Conservation (phyloP, 1,140 invertebrate genomes). For the Papilio dardanus region DNA sequence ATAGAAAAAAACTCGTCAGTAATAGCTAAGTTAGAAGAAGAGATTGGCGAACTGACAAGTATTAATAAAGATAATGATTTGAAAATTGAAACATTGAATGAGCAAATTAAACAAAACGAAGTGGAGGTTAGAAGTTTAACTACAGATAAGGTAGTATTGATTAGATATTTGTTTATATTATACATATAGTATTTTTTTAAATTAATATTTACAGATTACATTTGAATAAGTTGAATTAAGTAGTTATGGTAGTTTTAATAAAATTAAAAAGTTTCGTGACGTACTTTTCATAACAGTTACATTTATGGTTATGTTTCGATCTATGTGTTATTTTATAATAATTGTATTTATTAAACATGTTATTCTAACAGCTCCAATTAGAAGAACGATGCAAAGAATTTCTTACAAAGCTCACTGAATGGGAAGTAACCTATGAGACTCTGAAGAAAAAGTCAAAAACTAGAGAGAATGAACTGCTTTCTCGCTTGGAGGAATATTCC, state of each 20-base stretch:
- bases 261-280: no score
- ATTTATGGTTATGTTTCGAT: no score
- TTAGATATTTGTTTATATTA: no score
- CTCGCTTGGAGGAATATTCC: conserved; percentile 60
- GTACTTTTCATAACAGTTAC: no score
- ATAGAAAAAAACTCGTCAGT: conserved; percentile 57
- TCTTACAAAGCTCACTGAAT: conserved; percentile 33
- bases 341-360: not conserved
- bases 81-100: conserved; percentile 60
- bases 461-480: conserved; percentile 70
- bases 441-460: conserved; percentile 65
- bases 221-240: no score
- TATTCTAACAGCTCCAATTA: conserved; percentile 53
- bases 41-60: conserved; percentile 50
- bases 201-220: no score
- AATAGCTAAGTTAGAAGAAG: conserved; percentile 60
- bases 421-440: conserved; percentile 69
- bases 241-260: no score
- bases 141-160: conserved; percentile 55
- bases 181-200: no score
- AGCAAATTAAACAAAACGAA: conserved; percentile 56
- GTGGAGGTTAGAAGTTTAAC: conserved; percentile 54
- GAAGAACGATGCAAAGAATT: conserved; percentile 58
- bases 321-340: not conserved
- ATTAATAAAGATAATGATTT: conserved; percentile 59